Conservation (phyloP, 2,888 invertebrate genomes). For the Hyppa rectilinea region DNA sequence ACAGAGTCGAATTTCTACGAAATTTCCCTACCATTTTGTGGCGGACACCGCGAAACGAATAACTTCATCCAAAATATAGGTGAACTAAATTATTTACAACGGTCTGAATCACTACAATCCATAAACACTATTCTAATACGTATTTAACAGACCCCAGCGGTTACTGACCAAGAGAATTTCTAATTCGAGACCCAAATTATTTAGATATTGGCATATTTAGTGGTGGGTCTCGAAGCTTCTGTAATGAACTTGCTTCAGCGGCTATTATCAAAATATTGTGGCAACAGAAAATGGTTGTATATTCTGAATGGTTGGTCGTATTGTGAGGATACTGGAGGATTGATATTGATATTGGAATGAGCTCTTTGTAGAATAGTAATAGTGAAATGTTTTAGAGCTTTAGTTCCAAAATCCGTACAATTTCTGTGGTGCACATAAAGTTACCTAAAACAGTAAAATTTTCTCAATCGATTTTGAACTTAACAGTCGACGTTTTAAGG, state of each 20-base stretch:
- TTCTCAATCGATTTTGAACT: too few species aligned
- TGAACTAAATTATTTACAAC: constrained; percentile 42
- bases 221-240: constrained; percentile 31
- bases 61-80: constrained; percentile 8
- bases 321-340: neutral
- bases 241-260: constrained; percentile 40
- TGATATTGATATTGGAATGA: neutral
- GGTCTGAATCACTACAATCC: constrained; percentile 19
- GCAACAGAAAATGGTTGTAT: neutral
- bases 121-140: constrained; percentile 44
- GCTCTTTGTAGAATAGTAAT: neutral
- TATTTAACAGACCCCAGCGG: constrained; percentile 52
- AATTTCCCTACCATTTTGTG: neutral
- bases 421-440: too few species aligned
- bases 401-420: neutral
- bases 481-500: too few species aligned
- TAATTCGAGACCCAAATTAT: constrained; percentile 56
- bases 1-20: neutral
- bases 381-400: neutral
- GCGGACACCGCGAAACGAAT: constrained; percentile 1
- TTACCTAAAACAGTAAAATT: too few species aligned
- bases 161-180: constrained; percentile 61
- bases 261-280: constrained; percentile 46
- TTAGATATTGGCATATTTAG: constrained; percentile 60
- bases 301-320: constrained; percentile 17